phyloP scores from a whole-genome alignment of 2,888 invertebrate genomes.

The Drosophila mercatorum region DNA sequence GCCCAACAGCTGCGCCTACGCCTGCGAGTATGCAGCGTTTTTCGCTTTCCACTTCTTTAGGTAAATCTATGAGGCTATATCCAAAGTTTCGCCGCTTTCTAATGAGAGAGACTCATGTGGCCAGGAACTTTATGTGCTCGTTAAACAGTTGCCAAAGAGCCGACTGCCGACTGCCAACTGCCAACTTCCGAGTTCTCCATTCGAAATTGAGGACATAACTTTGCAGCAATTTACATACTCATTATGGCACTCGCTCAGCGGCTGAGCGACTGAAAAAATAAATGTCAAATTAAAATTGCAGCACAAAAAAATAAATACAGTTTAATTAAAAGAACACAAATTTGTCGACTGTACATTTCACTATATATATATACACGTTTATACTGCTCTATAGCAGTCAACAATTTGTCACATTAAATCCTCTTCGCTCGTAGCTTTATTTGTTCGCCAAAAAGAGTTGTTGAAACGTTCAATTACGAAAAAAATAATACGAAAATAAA shows the following conservation, averaged over 20 bases:
- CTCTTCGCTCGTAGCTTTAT: constrained; percentile 38
- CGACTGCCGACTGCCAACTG: constrained; percentile 6
- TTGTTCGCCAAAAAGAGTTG: constrained; percentile 46
- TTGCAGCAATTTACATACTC: constrained; percentile 77
- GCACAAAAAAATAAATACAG: constrained; percentile 38
- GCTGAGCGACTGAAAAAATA: constrained; percentile 22
- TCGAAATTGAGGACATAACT: constrained; percentile 72
- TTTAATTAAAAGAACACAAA: constrained; percentile 62
- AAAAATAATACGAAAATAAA: constrained; percentile 14
- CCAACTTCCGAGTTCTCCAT: constrained; percentile 12
- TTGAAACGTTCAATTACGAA: constrained; percentile 51
- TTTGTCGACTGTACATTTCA: constrained; percentile 14
- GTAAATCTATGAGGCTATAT: constrained; percentile 61
- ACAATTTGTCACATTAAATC: constrained; percentile 49
- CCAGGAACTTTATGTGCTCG: constrained; percentile 65
- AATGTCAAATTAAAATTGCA: constrained; percentile 44
- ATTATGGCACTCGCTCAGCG: constrained; percentile 62
- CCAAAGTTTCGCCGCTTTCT: constrained; percentile 61
- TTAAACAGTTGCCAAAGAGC: constrained; percentile 56
- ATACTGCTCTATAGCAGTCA: too few species aligned
- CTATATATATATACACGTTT: too few species aligned
- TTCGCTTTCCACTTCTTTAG: constrained; percentile 35
- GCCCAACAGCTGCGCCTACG: constrained; percentile 58
- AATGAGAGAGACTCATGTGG: constrained; percentile 73
- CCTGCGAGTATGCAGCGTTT: constrained; percentile 38